phyloP scores from a whole-genome alignment of 2,888 invertebrate species.

The Eupithecia exiguata region DNA sequence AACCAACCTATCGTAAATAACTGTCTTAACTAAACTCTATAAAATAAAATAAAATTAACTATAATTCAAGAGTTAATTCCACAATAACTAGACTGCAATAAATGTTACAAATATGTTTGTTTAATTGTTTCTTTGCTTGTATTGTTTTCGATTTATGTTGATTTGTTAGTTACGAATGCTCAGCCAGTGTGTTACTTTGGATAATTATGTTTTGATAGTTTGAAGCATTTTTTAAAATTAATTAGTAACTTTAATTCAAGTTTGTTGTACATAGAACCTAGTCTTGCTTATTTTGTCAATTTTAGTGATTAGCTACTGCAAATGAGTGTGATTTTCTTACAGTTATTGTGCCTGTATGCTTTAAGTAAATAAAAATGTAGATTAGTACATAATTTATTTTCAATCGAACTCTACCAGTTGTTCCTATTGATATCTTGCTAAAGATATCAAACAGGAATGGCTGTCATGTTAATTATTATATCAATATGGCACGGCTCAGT shows the following conservation, averaged over 20 bases:
- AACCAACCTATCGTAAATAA: conserved; percentile 29
- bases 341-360: background rate
- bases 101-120: background rate
- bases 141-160: background rate
- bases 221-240: background rate
- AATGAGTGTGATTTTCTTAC: background rate
- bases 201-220: background rate
- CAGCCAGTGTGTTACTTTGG: background rate
- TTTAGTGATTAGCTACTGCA: background rate
- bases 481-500: background rate
- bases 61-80: conserved; percentile 8
- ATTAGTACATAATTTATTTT: background rate
- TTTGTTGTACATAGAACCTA: background rate
- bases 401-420: background rate
- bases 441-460: background rate
- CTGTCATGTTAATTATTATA: background rate
- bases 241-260: background rate
- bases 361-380: background rate
- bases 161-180: background rate
- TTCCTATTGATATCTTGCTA: background rate
- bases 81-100: background rate
- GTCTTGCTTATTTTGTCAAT: background rate
- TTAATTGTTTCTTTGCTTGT: background rate
- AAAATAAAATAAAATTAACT: conserved; percentile 22
- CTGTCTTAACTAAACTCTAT: conserved; percentile 6